These are phyloP conservation scores for Steromphala cineraria DNA, from an alignment of 2,888 invertebrate species.

Conservation along the genomic window DNA sequence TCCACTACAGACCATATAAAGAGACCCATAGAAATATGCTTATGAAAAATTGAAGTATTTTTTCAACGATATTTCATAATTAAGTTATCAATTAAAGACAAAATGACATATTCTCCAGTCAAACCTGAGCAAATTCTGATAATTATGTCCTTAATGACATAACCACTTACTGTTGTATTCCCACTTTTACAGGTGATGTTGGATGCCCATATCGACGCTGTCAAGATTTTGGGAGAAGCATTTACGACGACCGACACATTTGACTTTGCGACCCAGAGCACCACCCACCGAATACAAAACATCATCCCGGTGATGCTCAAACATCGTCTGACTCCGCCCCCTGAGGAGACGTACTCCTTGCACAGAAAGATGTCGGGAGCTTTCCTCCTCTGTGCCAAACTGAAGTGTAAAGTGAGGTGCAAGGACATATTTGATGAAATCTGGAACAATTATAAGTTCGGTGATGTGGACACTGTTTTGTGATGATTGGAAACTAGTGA, in stretches of 20 bases:
- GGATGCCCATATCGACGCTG: conserved; percentile 95
- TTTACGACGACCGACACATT: conserved; percentile 86
- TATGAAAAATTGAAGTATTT: no score
- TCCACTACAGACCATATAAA: no score
- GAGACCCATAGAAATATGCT: no score
- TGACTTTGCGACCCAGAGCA: conserved; percentile 92
- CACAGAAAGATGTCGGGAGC: conserved; percentile 97
- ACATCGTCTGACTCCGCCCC: conserved; percentile 96
- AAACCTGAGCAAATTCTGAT: background rate
- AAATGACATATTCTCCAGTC: background rate
- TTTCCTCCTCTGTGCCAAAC: conserved; percentile 92
- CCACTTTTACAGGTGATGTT: conserved; percentile 84
- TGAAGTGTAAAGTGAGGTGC: conserved; percentile 88
- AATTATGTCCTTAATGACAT: background rate
- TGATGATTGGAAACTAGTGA: background rate
- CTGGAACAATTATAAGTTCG: conserved; percentile 81
- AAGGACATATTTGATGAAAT: conserved; percentile 88
- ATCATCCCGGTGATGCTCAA: conserved; percentile 94
- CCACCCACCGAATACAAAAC: conserved; percentile 85
- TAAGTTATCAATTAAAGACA: background rate
- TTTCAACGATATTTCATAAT: background rate
- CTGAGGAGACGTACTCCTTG: conserved; percentile 97
- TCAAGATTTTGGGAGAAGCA: conserved; percentile 97
- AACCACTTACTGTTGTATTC: background rate
- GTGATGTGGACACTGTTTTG: conserved; percentile 29